Evolutionary conservation across 2,113 vertebrate species (phyloP).

Genomic region (Notarius quadriscutis): DNA sequence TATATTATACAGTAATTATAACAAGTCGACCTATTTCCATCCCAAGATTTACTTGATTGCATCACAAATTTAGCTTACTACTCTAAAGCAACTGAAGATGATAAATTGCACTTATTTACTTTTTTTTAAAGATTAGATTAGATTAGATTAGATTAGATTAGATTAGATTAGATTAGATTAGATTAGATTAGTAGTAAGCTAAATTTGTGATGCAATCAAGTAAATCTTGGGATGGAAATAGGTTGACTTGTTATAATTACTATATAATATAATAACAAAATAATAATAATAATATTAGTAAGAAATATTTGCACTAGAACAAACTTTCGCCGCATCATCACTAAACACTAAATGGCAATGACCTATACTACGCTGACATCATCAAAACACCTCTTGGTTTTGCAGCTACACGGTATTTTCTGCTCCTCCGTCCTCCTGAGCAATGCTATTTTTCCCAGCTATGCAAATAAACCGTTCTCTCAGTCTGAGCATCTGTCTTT

Average conservation of each 20-base stretch:
- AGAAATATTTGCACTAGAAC: neutral
- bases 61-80: neutral
- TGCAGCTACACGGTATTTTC: conserved; percentile 23
- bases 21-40: neutral
- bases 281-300: conserved; percentile 5
- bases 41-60: neutral
- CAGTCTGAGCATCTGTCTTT: conserved; percentile 30
- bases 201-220: neutral
- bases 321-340: neutral
- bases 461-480: conserved; percentile 39
- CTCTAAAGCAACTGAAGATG: neutral
- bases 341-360: neutral
- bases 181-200: too few relatives aligned
- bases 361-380: conserved; percentile 5
- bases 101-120: neutral
- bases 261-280: neutral
- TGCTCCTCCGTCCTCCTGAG: conserved; percentile 28
- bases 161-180: too few relatives aligned
- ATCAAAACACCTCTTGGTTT: conserved; percentile 15
- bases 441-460: conserved; percentile 14
- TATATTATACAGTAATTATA: neutral
- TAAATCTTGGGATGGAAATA: neutral
- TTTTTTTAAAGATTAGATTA: neutral
- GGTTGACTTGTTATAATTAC: neutral
- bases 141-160: too few relatives aligned